A percentile compares a stretch with the other conserved stretches of the same genome.
phyloP scores from a whole-genome alignment of 2,113 vertebrate species.

The Anolis carolinensis region DNA sequence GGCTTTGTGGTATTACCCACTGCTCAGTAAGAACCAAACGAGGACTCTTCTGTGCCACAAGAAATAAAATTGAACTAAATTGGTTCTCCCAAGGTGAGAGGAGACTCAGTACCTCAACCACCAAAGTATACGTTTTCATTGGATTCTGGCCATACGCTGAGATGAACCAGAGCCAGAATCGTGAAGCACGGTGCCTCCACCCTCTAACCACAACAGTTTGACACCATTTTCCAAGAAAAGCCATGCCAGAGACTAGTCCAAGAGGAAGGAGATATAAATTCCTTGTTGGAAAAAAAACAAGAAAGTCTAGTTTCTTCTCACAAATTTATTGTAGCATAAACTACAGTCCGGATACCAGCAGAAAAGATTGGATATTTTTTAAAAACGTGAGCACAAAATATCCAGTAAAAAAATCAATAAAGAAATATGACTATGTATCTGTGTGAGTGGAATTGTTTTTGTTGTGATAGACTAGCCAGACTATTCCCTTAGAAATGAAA shows the following conservation, averaged over 20 bases:
- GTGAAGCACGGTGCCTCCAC: slow-evolving; percentile 10
- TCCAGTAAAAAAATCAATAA: neutral
- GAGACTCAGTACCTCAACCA: slow-evolving; percentile 28
- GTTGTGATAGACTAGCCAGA: neutral
- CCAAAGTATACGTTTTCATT: slow-evolving; percentile 54
- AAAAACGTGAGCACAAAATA: neutral
- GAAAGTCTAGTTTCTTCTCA: neutral
- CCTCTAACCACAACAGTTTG: slow-evolving; percentile 16
- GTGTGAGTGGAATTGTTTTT: neutral
- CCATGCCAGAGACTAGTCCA: slow-evolving; percentile 36
- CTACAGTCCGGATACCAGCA: neutral
- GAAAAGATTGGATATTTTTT: neutral
- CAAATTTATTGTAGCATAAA: neutral
- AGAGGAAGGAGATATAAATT: slow-evolving; percentile 50
- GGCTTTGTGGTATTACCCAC: slow-evolving; percentile 39
- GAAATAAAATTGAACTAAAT: slow-evolving; percentile 33
- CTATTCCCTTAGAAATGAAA: slow-evolving; percentile 1
- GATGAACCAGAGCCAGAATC: slow-evolving; percentile 34
- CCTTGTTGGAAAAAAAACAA: slow-evolving; percentile 1
- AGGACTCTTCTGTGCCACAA: slow-evolving; percentile 32
- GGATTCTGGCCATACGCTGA: slow-evolving; percentile 41
- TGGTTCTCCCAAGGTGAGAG: slow-evolving; percentile 48
- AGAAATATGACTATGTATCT: neutral
- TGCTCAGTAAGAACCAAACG: slow-evolving; percentile 21
- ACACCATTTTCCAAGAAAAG: slow-evolving; percentile 27